These are phyloP conservation scores for Oncorhynchus clarkii DNA, from an alignment of 2,113 vertebrate species.

Conservation along the genomic window DNA sequence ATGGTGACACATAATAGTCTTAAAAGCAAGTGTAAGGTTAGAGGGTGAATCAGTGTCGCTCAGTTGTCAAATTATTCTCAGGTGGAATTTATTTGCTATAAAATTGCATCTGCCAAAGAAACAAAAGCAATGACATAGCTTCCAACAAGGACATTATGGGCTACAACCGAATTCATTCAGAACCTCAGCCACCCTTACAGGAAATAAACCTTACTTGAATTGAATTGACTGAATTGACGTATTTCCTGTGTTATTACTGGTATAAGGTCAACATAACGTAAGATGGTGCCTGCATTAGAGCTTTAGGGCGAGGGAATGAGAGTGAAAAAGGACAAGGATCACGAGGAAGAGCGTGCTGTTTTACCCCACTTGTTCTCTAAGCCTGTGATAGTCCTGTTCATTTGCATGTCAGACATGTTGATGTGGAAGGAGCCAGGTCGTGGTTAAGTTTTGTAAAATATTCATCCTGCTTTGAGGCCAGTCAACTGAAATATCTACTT, in stretches of 20 bases:
- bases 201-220: too few species aligned
- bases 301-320: not conserved
- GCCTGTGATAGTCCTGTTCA: conserved; percentile 48
- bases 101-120: too few species aligned
- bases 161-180: too few species aligned
- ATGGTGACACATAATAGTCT: not conserved
- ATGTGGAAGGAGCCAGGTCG: conserved; percentile 52
- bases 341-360: conserved; percentile 18
- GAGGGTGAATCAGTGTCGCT: too few species aligned
- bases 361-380: conserved; percentile 41
- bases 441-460: conserved; percentile 68
- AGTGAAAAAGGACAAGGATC: conserved; percentile 5
- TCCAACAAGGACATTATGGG: too few species aligned
- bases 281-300: not conserved
- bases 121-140: too few species aligned
- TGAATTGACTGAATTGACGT: not conserved
- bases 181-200: too few species aligned
- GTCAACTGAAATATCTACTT: conserved; percentile 61
- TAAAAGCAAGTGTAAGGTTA: too few species aligned
- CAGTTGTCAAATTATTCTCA: too few species aligned
- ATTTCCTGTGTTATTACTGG: not conserved
- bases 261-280: not conserved
- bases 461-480: conserved; percentile 64
- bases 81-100: too few species aligned
- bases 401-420: conserved; percentile 65